phyloP scores from a whole-genome alignment of 2,888 invertebrate species.

The Melanostoma mellinum region DNA sequence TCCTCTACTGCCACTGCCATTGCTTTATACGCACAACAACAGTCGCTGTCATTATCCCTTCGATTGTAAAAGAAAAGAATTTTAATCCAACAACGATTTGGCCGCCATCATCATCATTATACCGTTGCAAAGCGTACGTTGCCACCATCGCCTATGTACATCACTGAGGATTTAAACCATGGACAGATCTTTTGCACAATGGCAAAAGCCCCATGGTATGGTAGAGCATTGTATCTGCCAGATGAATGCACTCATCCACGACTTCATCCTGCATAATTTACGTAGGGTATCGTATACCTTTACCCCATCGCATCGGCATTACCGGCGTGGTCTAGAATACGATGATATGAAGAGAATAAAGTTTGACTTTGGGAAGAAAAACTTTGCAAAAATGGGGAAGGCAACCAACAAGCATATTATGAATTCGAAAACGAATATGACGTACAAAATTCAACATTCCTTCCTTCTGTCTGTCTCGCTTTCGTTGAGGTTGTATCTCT shows the following conservation, averaged over 20 bases:
- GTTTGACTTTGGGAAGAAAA: neutral
- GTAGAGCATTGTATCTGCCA: conserved; percentile 25
- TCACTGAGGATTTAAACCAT: conserved; percentile 24
- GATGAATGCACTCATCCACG: conserved; percentile 53
- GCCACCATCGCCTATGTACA: conserved; percentile 5
- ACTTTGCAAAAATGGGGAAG: conserved; percentile 5
- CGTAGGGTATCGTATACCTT: conserved; percentile 1
- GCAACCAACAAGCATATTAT: neutral
- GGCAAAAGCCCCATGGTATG: conserved; percentile 3
- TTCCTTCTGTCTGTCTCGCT: conserved; percentile 2
- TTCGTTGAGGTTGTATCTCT: neutral
- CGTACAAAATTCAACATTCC: conserved; percentile 3
- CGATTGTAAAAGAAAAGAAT: conserved; percentile 52
- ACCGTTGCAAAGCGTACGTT: neutral
- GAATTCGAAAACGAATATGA: conserved; percentile 17
- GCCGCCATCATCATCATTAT: neutral
- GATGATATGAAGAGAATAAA: neutral
- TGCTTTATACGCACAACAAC: conserved; percentile 1
- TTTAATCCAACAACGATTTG: conserved; percentile 24
- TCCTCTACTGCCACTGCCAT: conserved; percentile 5
- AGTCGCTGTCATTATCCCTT: conserved; percentile 47
- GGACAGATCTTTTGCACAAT: conserved; percentile 39
- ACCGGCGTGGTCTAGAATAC: neutral
- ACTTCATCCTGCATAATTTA: conserved; percentile 62
- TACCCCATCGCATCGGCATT: neutral